These are phyloP conservation scores for Psilopogon haemacephalus DNA, from an alignment of 2,113 vertebrate species.

Conservation along the genomic window DNA sequence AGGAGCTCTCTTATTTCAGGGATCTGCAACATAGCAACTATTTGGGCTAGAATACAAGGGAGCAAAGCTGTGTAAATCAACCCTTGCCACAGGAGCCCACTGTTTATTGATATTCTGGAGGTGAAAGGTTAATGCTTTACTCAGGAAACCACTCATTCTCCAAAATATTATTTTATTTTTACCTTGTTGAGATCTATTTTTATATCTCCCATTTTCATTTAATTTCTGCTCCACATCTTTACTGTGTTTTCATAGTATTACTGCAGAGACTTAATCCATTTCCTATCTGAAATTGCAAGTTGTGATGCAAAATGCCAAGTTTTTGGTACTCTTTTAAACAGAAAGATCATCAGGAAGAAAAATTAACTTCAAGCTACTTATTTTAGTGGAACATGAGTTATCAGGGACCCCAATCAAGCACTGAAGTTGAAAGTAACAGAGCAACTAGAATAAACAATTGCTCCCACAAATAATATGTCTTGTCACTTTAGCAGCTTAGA, in stretches of 20 bases:
- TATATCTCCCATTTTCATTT: constrained; percentile 67
- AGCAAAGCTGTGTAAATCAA: constrained; percentile 50
- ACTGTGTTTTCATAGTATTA: constrained; percentile 58
- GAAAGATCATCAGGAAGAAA: constrained; percentile 51
- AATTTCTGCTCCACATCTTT: constrained; percentile 43
- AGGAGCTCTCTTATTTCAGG: background rate
- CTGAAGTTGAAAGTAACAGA: constrained; percentile 40
- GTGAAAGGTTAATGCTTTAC: constrained; percentile 71
- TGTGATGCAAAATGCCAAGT: constrained; percentile 63
- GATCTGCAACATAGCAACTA: background rate
- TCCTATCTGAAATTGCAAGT: constrained; percentile 59
- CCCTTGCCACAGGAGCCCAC: constrained; percentile 34
- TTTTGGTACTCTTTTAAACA: constrained; percentile 35
- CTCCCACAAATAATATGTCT: constrained; percentile 25
- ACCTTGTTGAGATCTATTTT: constrained; percentile 69
- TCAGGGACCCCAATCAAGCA: constrained; percentile 47
- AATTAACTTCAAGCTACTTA: constrained; percentile 57
- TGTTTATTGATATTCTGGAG: constrained; percentile 48
- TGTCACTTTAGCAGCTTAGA: constrained; percentile 33
- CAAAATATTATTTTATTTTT: constrained; percentile 69
- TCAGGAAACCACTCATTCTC: constrained; percentile 64
- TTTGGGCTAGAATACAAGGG: background rate
- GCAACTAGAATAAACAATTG: constrained; percentile 37
- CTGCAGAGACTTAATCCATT: constrained; percentile 55
- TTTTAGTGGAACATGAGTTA: constrained; percentile 35